These are phyloP conservation scores for Spheniscus mendiculus DNA, from an alignment of 2,113 vertebrate species.

Conservation along the genomic window DNA sequence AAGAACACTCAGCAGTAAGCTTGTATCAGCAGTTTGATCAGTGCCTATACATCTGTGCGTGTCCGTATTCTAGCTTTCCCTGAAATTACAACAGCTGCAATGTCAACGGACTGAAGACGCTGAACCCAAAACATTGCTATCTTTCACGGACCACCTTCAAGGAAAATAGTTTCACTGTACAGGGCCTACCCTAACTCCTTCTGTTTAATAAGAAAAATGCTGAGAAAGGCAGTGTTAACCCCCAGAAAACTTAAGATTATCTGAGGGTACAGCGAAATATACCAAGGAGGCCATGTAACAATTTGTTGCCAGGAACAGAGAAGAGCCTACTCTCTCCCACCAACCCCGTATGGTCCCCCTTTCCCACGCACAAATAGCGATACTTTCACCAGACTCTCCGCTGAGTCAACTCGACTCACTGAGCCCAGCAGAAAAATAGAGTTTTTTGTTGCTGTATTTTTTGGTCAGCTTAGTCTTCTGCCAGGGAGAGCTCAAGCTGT, in stretches of 20 bases:
- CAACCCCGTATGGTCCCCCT: neutral
- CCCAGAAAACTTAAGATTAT: neutral
- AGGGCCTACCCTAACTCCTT: neutral
- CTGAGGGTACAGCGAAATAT: neutral
- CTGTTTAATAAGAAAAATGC: neutral
- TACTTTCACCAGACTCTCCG: neutral
- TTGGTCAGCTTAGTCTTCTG: neutral
- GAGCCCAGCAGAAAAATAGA: neutral
- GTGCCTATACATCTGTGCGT: rapidly evolving
- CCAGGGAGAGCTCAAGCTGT: neutral
- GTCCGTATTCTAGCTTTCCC: neutral
- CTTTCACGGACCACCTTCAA: neutral
- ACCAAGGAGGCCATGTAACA: neutral
- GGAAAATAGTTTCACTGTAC: neutral
- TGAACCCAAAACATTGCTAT: neutral
- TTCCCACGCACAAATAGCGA: neutral
- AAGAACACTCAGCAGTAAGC: neutral
- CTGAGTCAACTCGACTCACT: neutral
- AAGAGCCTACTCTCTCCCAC: neutral
- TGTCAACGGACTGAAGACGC: rapidly evolving
- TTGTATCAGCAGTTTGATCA: neutral
- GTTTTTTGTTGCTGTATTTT: neutral
- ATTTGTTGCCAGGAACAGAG: neutral
- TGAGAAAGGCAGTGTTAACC: neutral
- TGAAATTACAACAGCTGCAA: neutral